Percentiles rank a stretch among this genome's conserved stretches.
These are phyloP conservation scores for Peromyscus nudipes DNA, from an alignment of 2,797 vertebrate species.

Conservation along the genomic window DNA sequence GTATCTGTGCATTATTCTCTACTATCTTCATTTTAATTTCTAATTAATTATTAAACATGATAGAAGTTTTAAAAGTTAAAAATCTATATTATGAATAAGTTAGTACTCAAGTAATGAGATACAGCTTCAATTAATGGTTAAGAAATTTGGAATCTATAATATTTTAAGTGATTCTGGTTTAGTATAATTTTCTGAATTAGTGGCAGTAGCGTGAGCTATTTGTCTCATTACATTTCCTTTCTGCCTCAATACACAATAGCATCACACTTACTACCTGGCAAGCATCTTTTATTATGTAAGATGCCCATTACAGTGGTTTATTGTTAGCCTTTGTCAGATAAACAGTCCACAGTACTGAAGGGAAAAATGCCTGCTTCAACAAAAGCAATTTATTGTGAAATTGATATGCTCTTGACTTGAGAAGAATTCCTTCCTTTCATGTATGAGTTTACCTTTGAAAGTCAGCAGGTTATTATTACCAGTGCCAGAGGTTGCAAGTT, in stretches of 20 bases:
- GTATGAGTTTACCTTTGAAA: constrained; percentile 34
- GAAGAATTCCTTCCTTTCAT: neutral
- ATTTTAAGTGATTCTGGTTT: neutral
- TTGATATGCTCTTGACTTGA: neutral
- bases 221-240: neutral
- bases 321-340: neutral
- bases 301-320: neutral
- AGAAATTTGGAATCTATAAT: neutral
- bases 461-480: neutral
- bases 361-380: neutral
- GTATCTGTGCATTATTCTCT: neutral
- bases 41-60: neutral
- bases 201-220: neutral
- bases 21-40: neutral
- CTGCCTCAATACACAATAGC: neutral
- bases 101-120: neutral
- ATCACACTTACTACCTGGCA: neutral
- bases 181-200: neutral
- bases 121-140: neutral
- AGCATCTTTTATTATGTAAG: neutral
- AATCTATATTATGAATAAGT: neutral
- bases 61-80: neutral
- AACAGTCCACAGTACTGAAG: neutral
- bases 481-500: neutral
- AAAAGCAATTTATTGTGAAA: constrained; percentile 22